Percentiles rank a stretch among this genome's conserved stretches.
Evolutionary conservation across 2,888 invertebrate genomes (phyloP).

Genomic region (Protodeltote pygarga): DNA sequence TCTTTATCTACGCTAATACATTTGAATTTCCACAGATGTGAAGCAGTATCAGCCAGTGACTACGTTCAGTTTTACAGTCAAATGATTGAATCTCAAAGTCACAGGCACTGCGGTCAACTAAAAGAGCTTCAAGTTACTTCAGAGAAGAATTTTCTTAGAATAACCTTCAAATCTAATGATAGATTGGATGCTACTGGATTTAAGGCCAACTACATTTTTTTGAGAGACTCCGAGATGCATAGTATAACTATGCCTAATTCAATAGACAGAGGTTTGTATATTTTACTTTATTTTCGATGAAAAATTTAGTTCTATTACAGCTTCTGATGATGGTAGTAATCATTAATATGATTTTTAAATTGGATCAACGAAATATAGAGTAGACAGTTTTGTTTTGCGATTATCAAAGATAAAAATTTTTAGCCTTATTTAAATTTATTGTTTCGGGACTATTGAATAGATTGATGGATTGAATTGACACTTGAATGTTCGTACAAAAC

Average conservation of each 20-base stretch:
- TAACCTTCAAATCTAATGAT: constrained; percentile 97
- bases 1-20: too few relatives aligned
- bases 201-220: constrained; percentile 95
- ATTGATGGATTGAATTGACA: too few relatives aligned
- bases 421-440: too few relatives aligned
- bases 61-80: constrained; percentile 98
- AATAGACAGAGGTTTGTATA: constrained; percentile 60
- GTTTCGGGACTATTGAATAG: too few relatives aligned
- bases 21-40: constrained; percentile 92
- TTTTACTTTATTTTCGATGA: not conserved
- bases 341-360: too few relatives aligned
- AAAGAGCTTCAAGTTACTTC: constrained; percentile 93
- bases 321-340: too few relatives aligned
- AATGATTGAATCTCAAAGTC: constrained; percentile 93
- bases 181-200: constrained; percentile 97
- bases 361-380: too few relatives aligned
- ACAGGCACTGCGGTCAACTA: constrained; percentile 94
- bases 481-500: too few relatives aligned
- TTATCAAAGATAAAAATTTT: too few relatives aligned
- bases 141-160: constrained; percentile 95
- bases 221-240: constrained; percentile 89
- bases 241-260: constrained; percentile 73
- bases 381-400: too few relatives aligned
- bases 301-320: too few relatives aligned
- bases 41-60: constrained; percentile 96